Evolutionary conservation across 2,797 vertebrate species (phyloP).

Genomic region (Gambelia wislizenii): DNA sequence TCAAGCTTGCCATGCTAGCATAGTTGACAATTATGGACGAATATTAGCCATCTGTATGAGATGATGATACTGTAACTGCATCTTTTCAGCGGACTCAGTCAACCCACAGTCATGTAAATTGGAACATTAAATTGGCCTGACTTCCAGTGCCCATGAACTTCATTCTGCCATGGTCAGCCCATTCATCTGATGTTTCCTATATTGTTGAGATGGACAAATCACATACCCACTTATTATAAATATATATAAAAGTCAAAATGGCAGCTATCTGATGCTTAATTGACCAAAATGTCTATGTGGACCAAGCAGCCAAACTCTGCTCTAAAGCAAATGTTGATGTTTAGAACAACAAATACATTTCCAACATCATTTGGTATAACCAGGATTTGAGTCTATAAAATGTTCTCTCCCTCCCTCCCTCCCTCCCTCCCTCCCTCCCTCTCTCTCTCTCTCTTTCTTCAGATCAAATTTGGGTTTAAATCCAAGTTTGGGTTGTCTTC

Average conservation of each 20-base stretch:
- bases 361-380: not conserved
- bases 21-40: slow-evolving; percentile 50
- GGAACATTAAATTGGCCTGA: not conserved
- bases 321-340: not conserved
- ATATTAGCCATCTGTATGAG: slow-evolving; percentile 63
- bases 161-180: slow-evolving; percentile 2
- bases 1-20: slow-evolving; percentile 51
- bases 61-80: slow-evolving; percentile 25
- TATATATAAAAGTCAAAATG: not conserved
- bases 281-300: not conserved
- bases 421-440: not conserved
- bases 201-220: slow-evolving; percentile 4
- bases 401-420: not conserved
- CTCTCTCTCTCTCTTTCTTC: not conserved
- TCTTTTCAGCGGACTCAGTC: not conserved
- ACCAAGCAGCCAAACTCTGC: not conserved
- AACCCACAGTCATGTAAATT: fast-evolving
- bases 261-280: slow-evolving; percentile 18
- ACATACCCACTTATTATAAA: not conserved
- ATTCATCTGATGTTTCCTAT: not conserved
- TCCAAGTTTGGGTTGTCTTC: not conserved
- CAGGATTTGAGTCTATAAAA: not conserved
- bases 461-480: not conserved
- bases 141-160: not conserved
- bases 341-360: not conserved